Evolutionary conservation across 2,113 vertebrate species (phyloP), one percentile per base, ranked within the genome.

Genomic region (Procavia capensis): DNA sequence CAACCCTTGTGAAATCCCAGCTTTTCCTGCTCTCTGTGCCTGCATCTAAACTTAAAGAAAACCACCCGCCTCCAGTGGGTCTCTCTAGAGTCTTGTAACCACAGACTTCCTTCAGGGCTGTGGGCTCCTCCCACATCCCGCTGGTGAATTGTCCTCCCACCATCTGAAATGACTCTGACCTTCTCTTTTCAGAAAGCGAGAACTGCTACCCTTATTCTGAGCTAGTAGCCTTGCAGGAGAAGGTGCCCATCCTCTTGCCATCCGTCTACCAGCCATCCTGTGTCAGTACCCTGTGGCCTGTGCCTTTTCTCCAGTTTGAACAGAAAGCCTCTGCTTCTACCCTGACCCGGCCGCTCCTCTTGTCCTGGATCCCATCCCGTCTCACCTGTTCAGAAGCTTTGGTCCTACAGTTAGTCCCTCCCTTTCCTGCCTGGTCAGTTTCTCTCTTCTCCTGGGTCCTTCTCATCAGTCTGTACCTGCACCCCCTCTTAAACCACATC

Each of bases 351-450:
- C 41, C 8, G 41, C 64, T 88, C 39, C 47, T 29, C 25, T 85
- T 47, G 4, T 57, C 34, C 31, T 27, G 22, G 17, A 84, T 22
- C 50, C 31, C 34, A 59, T 88, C 50, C 22, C 16, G 72, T 86
- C 47, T 93, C n/a, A 54, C 57, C 36, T 90, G 0, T 80, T 93
- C 68, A 84, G 22, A 92, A 68, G 31, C 31, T 85, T 95, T 90
- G 7, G 24, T 86, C 45, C 39, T 70, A 6, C 4, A 75, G n/a
- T 85, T 68, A 39, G n/a, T 22, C 45, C 7, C 24, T 92, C 79
- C 11, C 17, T 76, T 9, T 86, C 64, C 41, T 54, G 20, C 1
- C 5, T 45, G 31, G 11, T 45, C 36, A 16, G 59, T 76, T 80
- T 83, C 92, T 78, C 81, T 79, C 70, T 94, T 75, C 54, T 76